Conservation (phyloP, 1,140 invertebrate genomes). For the Drosophila repleta region DNA sequence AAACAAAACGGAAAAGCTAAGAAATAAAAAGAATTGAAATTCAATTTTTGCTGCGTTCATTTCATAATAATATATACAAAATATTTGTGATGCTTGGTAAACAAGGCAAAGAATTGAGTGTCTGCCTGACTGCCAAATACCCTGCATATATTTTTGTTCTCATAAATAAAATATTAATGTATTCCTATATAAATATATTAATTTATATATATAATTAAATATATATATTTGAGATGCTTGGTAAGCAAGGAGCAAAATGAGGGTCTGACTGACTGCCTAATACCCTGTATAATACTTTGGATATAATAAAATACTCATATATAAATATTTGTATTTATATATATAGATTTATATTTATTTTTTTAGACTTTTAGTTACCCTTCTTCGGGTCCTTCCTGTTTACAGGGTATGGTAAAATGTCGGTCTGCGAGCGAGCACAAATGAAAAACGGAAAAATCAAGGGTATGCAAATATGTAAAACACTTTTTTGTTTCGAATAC, state of each 20-base stretch:
- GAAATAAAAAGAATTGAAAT: constrained; percentile 1
- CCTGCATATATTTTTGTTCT: background rate
- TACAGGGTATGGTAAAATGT: constrained; percentile 12
- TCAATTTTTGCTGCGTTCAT: constrained; percentile 20
- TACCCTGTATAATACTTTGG: background rate
- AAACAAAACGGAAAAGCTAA: background rate
- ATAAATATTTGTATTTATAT: background rate
- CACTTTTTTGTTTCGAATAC: constrained; percentile 13
- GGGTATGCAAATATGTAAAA: constrained; percentile 6
- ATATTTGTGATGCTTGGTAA: constrained; percentile 31
- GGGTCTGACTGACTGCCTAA: background rate
- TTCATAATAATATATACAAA: constrained; percentile 24
- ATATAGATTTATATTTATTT: background rate
- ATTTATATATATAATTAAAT: background rate
- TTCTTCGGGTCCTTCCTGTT: background rate
- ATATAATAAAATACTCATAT: no score
- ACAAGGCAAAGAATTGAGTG: background rate
- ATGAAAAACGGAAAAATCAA: background rate
- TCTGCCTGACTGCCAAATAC: background rate
- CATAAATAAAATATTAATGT: no score
- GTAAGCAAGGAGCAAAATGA: background rate
- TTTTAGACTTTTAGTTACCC: background rate
- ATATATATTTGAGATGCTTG: constrained; percentile 27
- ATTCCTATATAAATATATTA: no score
- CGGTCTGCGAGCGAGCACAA: background rate